Evolutionary conservation across 1,140 invertebrate species (phyloP).

Genomic region (Dreissena polymorpha): DNA sequence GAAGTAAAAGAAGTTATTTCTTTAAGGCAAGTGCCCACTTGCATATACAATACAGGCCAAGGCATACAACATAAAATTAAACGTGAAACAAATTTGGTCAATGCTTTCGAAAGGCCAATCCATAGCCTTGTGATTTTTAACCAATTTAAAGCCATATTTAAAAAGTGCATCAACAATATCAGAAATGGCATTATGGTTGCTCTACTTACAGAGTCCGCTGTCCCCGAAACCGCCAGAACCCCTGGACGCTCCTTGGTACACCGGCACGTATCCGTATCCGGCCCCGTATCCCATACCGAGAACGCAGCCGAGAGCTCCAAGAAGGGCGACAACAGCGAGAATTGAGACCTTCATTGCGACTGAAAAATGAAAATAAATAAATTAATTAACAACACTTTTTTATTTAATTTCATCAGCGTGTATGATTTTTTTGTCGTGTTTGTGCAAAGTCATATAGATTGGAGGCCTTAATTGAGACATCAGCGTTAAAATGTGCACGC

Average conservation of each 20-base stretch:
- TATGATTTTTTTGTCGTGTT: background rate
- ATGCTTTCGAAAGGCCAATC: no score
- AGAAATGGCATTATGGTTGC: background rate
- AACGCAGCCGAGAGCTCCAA: background rate
- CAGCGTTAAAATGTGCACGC: background rate
- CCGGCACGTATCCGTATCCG: background rate
- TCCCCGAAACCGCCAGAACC: no score
- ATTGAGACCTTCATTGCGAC: slow-evolving; percentile 11
- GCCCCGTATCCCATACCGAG: background rate
- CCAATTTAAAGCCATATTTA: no score
- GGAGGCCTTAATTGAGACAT: background rate
- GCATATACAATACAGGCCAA: background rate
- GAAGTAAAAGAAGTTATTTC: background rate
- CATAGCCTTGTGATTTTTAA: no score
- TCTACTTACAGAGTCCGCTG: slow-evolving; percentile 15
- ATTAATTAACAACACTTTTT: background rate
- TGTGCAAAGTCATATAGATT: background rate
- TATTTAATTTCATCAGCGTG: background rate
- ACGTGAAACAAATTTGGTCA: no score
- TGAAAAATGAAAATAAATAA: slow-evolving; percentile 6
- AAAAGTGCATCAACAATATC: background rate
- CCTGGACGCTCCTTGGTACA: background rate
- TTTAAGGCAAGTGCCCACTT: background rate
- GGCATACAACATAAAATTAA: background rate
- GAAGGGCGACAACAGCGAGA: slow-evolving; percentile 16